Evolutionary conservation across 2,888 invertebrate genomes (phyloP).

Genomic region (Drosophila putrida): DNA sequence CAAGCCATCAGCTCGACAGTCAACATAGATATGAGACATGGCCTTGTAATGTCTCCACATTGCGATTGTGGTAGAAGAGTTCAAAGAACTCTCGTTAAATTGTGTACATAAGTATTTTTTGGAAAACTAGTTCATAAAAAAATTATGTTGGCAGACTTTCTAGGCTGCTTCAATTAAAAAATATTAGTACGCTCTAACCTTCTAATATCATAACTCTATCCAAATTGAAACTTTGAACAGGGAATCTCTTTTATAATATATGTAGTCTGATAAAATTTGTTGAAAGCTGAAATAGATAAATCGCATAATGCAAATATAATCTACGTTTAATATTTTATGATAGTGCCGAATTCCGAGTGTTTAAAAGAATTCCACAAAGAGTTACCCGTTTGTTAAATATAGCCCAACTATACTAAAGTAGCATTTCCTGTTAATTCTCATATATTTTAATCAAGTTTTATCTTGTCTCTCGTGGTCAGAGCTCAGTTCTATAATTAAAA

Average conservation of each 20-base stretch:
- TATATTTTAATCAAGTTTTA: slow-evolving; percentile 32
- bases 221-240: too few species aligned
- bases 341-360: not conserved
- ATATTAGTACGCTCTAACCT: not conserved
- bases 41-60: slow-evolving; percentile 34
- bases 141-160: slow-evolving; percentile 26
- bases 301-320: not conserved
- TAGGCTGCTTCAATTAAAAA: not conserved
- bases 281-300: too few species aligned
- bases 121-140: slow-evolving; percentile 17
- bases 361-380: not conserved
- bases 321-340: not conserved
- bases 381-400: not conserved
- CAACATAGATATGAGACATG: slow-evolving; percentile 13
- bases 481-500: slow-evolving; percentile 33
- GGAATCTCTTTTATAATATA: too few species aligned
- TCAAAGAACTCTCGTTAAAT: slow-evolving; percentile 48
- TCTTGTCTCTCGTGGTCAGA: slow-evolving; percentile 3
- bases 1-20: slow-evolving; percentile 3
- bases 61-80: slow-evolving; percentile 20
- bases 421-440: slow-evolving; percentile 30
- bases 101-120: not conserved
- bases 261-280: too few species aligned
- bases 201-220: not conserved
- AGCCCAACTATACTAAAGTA: slow-evolving; percentile 1